Percentiles rank a stretch among this genome's conserved stretches.
Conservation (phyloP, 2,113 vertebrate species). For the Rhinolophus ferrumequinum region DNA sequence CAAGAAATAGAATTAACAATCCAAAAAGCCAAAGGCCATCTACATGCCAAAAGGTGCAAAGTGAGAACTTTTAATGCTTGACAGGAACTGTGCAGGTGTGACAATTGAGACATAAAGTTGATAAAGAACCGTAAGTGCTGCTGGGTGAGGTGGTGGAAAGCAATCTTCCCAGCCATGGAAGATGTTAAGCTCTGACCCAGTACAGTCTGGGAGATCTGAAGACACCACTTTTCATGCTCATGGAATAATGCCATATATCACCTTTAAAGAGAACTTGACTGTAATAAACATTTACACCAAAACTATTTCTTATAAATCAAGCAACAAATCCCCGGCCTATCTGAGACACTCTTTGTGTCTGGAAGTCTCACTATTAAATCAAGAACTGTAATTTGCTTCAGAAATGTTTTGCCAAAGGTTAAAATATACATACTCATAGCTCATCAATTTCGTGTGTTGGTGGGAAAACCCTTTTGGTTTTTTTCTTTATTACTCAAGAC, state of each 20-base stretch:
- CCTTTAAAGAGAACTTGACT: slow-evolving; percentile 70
- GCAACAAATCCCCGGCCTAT: slow-evolving; percentile 47
- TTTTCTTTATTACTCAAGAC: slow-evolving; percentile 3
- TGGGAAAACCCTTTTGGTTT: not conserved
- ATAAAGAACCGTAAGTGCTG: slow-evolving; percentile 23
- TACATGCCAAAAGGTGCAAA: not conserved
- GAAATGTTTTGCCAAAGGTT: slow-evolving; percentile 78
- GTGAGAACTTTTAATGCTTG: not conserved
- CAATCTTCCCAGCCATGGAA: not conserved
- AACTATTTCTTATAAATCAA: slow-evolving; percentile 76
- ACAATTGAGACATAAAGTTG: slow-evolving; percentile 58
- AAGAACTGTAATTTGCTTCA: slow-evolving; percentile 70
- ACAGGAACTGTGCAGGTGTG: slow-evolving; percentile 33
- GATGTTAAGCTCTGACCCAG: not conserved
- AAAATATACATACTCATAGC: slow-evolving; percentile 65
- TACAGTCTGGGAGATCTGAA: not conserved
- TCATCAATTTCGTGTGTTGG: slow-evolving; percentile 49
- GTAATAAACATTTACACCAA: slow-evolving; percentile 77
- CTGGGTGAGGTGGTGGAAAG: not conserved
- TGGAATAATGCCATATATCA: slow-evolving; percentile 62
- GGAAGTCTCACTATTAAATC: slow-evolving; percentile 71
- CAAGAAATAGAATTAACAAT: not conserved
- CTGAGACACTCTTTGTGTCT: slow-evolving; percentile 53
- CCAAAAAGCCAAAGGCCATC: slow-evolving; percentile 28
- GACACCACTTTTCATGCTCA: slow-evolving; percentile 61